phyloP scores from a whole-genome alignment of 2,888 invertebrate genomes.

The Epirrhoe alternata region DNA sequence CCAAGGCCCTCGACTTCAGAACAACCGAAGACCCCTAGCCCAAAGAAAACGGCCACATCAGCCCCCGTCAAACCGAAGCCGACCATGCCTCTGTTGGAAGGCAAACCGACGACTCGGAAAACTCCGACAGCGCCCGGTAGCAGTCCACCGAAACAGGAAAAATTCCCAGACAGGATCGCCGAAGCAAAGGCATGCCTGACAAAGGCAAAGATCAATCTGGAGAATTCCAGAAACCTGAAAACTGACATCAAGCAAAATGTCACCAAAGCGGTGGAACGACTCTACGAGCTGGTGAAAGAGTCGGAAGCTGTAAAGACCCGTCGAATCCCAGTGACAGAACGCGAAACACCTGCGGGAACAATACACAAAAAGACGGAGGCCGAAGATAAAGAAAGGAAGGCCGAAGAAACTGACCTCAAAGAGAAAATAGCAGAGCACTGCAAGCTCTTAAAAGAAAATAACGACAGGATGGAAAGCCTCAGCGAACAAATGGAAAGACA shows the following conservation, averaged over 20 bases:
- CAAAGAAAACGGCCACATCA: not conserved
- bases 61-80: not conserved
- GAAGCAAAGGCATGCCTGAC: not conserved
- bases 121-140: not conserved
- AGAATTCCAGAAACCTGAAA: not conserved
- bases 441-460: not conserved
- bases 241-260: not conserved
- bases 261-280: not conserved
- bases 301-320: not conserved
- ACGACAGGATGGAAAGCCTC: not conserved
- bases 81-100: not conserved
- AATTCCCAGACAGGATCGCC: not conserved
- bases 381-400: no score
- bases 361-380: not conserved
- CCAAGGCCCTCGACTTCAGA: not conserved
- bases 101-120: not conserved
- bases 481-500: not conserved
- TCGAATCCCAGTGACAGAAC: not conserved
- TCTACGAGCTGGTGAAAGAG: slow-evolving; percentile 2
- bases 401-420: not conserved
- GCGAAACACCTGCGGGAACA: not conserved
- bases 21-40: not conserved
- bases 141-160: not conserved
- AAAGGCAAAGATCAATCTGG: not conserved
- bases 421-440: not conserved